Evolutionary conservation across 1,140 invertebrate genomes (phyloP).

Genomic region (Drosophila novamexicana): DNA sequence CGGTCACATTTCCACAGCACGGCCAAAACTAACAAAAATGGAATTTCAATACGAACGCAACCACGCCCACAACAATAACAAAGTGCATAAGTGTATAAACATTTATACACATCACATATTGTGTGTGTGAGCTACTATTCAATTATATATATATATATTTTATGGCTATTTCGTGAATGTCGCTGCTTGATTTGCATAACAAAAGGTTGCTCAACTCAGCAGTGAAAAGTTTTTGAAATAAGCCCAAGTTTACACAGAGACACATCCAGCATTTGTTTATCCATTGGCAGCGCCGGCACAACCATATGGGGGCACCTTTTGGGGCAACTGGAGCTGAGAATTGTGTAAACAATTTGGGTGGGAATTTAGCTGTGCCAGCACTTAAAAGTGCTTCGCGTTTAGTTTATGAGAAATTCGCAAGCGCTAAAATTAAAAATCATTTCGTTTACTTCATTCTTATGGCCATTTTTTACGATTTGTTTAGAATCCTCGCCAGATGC

Average conservation of each 20-base stretch:
- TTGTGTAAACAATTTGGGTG: slow-evolving; percentile 55
- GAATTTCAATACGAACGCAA: slow-evolving; percentile 34
- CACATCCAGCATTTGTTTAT: slow-evolving; percentile 45
- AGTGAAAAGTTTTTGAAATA: not conserved
- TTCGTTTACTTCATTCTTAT: slow-evolving; percentile 15
- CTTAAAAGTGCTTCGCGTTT: not conserved
- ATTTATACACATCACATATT: not conserved
- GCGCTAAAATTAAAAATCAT: slow-evolving; percentile 12
- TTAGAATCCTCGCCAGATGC: not conserved
- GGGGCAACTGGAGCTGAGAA: not conserved
- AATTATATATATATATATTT: slow-evolving; percentile 52
- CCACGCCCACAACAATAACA: slow-evolving; percentile 50
- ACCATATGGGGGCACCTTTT: slow-evolving; percentile 63
- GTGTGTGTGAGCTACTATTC: slow-evolving; percentile 34
- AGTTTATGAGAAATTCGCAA: slow-evolving; percentile 43
- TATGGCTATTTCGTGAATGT: slow-evolving; percentile 41
- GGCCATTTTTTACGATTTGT: slow-evolving; percentile 8
- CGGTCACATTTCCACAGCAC: slow-evolving; percentile 39
- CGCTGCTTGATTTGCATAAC: slow-evolving; percentile 71
- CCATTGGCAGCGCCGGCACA: slow-evolving; percentile 38
- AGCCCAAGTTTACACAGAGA: not conserved
- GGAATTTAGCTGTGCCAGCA: slow-evolving; percentile 16
- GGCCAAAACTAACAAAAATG: slow-evolving; percentile 32
- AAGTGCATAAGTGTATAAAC: not conserved
- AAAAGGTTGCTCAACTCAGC: slow-evolving; percentile 36